These are phyloP conservation scores for Delphinus delphis DNA, from an alignment of 2,113 vertebrate genomes.

Conservation along the genomic window DNA sequence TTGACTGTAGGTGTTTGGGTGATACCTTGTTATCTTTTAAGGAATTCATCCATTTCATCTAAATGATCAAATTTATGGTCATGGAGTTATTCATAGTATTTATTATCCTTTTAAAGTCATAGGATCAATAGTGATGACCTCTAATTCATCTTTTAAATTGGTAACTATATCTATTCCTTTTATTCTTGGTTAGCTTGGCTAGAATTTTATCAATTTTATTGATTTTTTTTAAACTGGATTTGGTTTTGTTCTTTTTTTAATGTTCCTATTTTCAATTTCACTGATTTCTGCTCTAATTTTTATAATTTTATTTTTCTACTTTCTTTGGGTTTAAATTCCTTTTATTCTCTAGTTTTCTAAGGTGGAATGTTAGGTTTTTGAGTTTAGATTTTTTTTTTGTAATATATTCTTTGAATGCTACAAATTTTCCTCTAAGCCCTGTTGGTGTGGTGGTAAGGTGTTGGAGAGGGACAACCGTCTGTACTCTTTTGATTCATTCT, in stretches of 20 bases:
- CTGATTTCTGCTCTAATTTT: neutral
- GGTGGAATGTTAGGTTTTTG: neutral
- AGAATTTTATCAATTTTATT: neutral
- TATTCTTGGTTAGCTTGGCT: neutral
- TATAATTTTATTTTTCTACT: neutral
- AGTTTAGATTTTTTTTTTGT: neutral
- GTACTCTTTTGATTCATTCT: neutral
- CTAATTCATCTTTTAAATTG: neutral
- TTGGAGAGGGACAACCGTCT: neutral
- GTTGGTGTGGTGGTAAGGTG: neutral
- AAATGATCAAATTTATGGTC: neutral
- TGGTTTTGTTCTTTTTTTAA: neutral
- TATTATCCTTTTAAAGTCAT: neutral
- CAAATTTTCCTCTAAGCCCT: neutral
- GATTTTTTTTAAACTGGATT: neutral
- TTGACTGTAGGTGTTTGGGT: neutral
- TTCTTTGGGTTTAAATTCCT: neutral
- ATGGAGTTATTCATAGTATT: neutral
- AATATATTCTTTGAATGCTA: neutral
- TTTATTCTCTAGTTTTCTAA: neutral
- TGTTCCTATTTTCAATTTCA: neutral
- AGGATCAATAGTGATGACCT: neutral
- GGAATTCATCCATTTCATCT: neutral
- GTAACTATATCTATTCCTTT: neutral
- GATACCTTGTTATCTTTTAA: neutral